Evolutionary conservation across 2,888 invertebrate species (phyloP).

Genomic region (Rhimphoctona megacephalus): DNA sequence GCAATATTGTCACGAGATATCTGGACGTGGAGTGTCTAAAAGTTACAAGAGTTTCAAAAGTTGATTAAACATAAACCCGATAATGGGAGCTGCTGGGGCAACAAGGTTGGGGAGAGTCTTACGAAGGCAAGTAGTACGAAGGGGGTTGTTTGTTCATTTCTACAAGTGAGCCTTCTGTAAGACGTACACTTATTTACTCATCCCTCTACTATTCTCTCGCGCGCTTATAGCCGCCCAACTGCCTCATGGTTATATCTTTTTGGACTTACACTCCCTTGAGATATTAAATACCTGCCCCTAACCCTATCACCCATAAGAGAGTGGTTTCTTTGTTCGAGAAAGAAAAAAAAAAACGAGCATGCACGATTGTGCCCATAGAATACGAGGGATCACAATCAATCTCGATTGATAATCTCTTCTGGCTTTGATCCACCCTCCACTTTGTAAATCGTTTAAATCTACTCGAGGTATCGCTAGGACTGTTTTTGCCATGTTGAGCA

Average conservation of each 20-base stretch:
- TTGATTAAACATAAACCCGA: conserved; percentile 62
- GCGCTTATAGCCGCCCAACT: conserved; percentile 33
- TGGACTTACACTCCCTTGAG: not conserved
- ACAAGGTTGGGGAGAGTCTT: not conserved
- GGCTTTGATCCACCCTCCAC: not conserved
- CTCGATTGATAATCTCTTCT: not conserved
- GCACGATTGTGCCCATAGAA: not conserved
- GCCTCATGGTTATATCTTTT: conserved; percentile 6
- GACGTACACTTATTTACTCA: conserved; percentile 56
- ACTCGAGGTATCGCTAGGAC: not conserved
- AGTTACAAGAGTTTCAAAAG: conserved; percentile 29
- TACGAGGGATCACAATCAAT: not conserved
- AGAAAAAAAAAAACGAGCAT: not conserved
- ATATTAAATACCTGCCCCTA: not conserved
- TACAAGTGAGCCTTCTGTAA: conserved; percentile 53
- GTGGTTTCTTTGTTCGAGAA: not conserved
- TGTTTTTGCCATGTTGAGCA: conserved; percentile 2
- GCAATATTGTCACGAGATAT: conserved; percentile 27
- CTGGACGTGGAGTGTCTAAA: not conserved
- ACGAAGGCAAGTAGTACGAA: conserved; percentile 22
- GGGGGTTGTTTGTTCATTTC: conserved; percentile 60
- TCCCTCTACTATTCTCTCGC: conserved; percentile 1
- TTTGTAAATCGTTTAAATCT: not conserved
- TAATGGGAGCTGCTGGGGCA: not conserved
- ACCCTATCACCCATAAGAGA: not conserved